Base-by-base conservation (phyloP, 2,797 vertebrate species). In the Chaetodon trifasciatus region DNA sequence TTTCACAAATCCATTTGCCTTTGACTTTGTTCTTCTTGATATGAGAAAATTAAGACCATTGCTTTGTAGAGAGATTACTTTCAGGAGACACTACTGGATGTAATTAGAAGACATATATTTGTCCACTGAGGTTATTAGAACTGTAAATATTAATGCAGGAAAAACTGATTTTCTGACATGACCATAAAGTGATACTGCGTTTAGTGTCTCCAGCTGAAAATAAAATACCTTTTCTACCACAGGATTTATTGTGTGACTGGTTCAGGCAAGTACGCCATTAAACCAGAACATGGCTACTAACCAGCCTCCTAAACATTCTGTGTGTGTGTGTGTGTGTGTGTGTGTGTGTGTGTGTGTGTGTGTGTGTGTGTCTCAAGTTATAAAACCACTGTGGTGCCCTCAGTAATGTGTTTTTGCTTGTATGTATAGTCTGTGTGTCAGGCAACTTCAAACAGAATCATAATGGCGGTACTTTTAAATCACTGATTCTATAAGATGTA, bases 211-310 rank as follows among this genome's bases (percentile, higher is more conserved):
- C 42, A 71, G 69, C 55, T 81, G 70, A 76, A 81, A 71, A 81
- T 61, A 39, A 69, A 70, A 82, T 55, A 49, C 44, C 42, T 74
- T 81, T 77, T 77, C 68, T 66, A 78, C 23, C 15, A n/a, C 50
- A 84, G 16, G 78, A 91, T 91, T 90, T 91, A 91, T 81, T 76
- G 85, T 66, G 53, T 76, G 81, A 74, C 74, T 53, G 19, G 66
- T 82, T 87, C 64, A 89, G 69, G 74, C 85, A 92, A 91, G 87
- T 88, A 88, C 79, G 73, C 86, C 58, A 87, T 91, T 88, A 89
- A 90, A 82, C 50, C 60, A 70, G 55, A 74, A 76, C 56, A 67
- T 71, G 63, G 78, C 88, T 84, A 78, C 86, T 81, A 88, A 86
- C 77, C 67, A 85, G 64, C 79, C 81, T 47, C 68, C 81, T 65